Percentiles rank a stretch among this genome's conserved stretches.
These are phyloP conservation scores for Myripristis murdjan DNA, from an alignment of 2,797 vertebrate genomes.

Conservation along the genomic window DNA sequence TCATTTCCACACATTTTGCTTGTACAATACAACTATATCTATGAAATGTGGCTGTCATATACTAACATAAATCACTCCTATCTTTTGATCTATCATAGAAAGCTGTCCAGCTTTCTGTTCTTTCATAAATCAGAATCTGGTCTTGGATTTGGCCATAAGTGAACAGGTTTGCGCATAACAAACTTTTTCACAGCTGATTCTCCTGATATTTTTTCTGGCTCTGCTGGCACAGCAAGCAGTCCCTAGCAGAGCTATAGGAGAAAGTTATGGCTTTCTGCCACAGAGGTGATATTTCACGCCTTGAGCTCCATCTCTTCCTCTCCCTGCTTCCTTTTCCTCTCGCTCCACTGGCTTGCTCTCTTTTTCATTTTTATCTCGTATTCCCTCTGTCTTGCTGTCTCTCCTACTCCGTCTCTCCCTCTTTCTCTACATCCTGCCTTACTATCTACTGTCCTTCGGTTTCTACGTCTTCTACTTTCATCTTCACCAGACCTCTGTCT, in stretches of 20 bases:
- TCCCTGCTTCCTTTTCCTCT: neutral
- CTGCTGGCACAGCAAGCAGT: constrained; percentile 17
- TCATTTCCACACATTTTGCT: constrained; percentile 22
- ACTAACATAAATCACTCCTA: constrained; percentile 38
- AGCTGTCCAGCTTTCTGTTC: no score
- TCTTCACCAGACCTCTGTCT: constrained; percentile 21
- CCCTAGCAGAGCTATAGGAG: constrained; percentile 6
- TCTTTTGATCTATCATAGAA: neutral
- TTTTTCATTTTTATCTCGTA: neutral
- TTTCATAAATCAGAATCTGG: no score
- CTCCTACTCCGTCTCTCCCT: no score
- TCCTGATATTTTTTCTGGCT: constrained; percentile 23
- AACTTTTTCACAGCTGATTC: constrained; percentile 28
- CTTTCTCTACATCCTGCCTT: neutral
- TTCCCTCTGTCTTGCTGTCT: constrained; percentile 21
- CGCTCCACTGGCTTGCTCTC: neutral
- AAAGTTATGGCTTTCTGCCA: constrained; percentile 2
- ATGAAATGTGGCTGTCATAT: neutral
- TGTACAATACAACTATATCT: constrained; percentile 15
- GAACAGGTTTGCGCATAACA: constrained; percentile 57
- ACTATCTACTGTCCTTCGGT: constrained; percentile 19
- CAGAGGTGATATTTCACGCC: constrained; percentile 33
- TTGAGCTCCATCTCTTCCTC: neutral
- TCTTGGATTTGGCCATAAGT: neutral
- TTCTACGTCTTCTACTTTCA: constrained; percentile 12